Evolutionary conservation across 2,797 vertebrate genomes (phyloP).

Genomic region (Cyclopterus lumpus): DNA sequence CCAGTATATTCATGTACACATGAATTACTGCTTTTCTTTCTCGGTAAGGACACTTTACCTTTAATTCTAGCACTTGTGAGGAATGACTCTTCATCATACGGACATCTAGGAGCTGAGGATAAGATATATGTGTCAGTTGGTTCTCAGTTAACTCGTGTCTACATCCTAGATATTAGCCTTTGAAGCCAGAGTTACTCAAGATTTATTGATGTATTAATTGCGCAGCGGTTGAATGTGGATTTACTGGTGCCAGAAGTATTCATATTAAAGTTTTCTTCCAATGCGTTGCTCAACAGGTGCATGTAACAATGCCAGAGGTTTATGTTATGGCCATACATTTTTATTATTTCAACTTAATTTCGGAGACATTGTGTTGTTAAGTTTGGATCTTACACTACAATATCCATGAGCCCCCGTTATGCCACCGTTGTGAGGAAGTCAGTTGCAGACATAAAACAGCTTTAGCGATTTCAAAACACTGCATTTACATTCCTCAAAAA

Average conservation of each 20-base stretch:
- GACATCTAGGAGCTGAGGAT: background rate
- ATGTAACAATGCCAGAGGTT: too few species aligned
- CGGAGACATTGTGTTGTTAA: background rate
- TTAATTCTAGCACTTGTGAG: background rate
- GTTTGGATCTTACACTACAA: background rate
- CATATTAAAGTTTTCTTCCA: background rate
- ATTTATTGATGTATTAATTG: background rate
- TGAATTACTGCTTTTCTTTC: too few species aligned
- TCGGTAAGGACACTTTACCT: too few species aligned
- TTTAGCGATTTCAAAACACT: background rate
- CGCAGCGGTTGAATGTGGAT: background rate
- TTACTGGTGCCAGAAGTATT: background rate
- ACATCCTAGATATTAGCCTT: background rate
- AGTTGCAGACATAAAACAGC: background rate
- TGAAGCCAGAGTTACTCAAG: background rate
- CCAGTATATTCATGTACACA: too few species aligned
- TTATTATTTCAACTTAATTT: background rate
- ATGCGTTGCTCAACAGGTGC: too few species aligned
- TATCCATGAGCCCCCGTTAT: background rate
- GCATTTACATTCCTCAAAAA: background rate
- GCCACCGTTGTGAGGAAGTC: too few species aligned
- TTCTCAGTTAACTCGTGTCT: background rate
- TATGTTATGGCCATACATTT: background rate
- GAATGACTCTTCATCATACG: background rate
- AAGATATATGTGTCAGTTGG: too few species aligned